phyloP scores from a whole-genome alignment of 2,113 vertebrate genomes.

The Pampusana beccarii region DNA sequence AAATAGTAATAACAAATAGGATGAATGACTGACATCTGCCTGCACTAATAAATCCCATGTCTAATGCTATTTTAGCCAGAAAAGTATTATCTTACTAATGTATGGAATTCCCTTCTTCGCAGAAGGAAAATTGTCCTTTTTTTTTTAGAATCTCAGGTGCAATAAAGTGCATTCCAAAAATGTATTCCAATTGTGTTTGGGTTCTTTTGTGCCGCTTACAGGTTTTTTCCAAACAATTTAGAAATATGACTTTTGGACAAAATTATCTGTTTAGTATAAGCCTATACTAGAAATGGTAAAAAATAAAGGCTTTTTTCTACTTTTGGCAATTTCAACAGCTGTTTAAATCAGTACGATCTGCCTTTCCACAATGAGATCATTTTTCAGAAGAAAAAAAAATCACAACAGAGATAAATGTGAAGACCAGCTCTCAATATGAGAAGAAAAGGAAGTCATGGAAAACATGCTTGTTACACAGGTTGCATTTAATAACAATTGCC shows the following conservation, averaged over 20 bases:
- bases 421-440: not conserved
- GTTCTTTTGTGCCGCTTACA: not conserved
- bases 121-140: not conserved
- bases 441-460: not conserved
- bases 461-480: not conserved
- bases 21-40: not conserved
- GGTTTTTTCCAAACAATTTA: not conserved
- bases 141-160: not conserved
- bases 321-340: not conserved
- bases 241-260: not conserved
- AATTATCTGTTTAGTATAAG: not conserved
- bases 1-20: not conserved
- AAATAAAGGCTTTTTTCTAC: not conserved
- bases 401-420: not conserved
- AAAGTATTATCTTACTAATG: not conserved
- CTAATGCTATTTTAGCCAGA: not conserved
- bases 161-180: not conserved
- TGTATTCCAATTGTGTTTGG: not conserved
- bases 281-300: not conserved
- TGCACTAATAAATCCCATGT: not conserved
- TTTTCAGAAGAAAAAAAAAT: not conserved
- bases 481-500: not conserved
- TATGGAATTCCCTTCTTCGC: not conserved
- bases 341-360: not conserved
- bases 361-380: not conserved